A percentile compares a stretch with the other conserved stretches of the same genome.
These are phyloP conservation scores for Plebejus anna DNA, from an alignment of 2,888 invertebrate genomes.

Conservation along the genomic window DNA sequence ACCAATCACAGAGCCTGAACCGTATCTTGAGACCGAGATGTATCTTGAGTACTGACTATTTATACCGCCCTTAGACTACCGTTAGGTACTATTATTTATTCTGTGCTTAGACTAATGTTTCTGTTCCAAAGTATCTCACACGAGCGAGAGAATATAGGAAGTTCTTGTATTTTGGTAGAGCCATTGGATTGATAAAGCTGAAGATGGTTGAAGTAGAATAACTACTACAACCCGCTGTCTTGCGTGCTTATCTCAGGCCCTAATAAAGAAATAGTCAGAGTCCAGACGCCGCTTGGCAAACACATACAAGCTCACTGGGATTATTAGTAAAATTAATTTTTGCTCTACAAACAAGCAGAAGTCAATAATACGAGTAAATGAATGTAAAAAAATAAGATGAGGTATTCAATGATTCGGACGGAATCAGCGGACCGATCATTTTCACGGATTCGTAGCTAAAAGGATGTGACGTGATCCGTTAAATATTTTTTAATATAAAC, in stretches of 20 bases:
- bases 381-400: neutral
- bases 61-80: no score
- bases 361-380: neutral
- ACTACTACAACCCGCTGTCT: neutral
- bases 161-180: neutral
- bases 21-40: no score
- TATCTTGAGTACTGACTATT: no score
- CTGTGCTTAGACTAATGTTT: neutral
- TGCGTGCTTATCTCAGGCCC: neutral
- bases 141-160: neutral
- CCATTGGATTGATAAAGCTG: no score
- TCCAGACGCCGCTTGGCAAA: neutral
- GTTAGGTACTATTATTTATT: no score
- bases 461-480: constrained; percentile 13
- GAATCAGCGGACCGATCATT: constrained; percentile 7
- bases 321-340: neutral
- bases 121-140: neutral
- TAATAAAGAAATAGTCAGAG: neutral
- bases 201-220: neutral
- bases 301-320: neutral
- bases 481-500: constrained; percentile 9
- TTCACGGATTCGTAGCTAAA: constrained; percentile 1
- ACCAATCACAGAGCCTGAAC: no score
- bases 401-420: neutral
- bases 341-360: neutral